These are phyloP conservation scores for Leuciscus idus DNA, from an alignment of 2,113 vertebrate genomes.

Conservation along the genomic window DNA sequence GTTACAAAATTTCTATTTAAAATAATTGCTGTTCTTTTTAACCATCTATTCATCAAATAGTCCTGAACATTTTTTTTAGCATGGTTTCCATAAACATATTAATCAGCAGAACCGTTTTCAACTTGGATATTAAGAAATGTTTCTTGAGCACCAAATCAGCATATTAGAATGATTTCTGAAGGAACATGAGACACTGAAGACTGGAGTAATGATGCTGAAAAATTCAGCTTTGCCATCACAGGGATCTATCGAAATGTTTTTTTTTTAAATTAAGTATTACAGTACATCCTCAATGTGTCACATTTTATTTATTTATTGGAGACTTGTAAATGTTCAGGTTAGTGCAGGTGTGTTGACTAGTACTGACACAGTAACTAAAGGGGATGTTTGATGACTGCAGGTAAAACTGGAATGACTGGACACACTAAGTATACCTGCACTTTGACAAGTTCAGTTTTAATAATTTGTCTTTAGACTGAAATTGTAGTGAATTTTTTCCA, in stretches of 20 bases:
- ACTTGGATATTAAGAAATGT: neutral
- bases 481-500: neutral
- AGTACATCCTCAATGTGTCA: neutral
- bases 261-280: neutral
- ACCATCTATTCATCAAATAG: neutral
- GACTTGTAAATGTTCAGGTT: neutral
- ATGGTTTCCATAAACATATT: neutral
- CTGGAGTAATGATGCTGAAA: neutral
- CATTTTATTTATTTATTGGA: neutral
- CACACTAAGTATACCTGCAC: neutral
- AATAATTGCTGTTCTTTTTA: neutral
- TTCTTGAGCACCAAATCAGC: neutral
- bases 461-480: neutral
- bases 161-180: neutral
- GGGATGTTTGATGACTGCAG: neutral
- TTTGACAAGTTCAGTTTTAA: neutral
- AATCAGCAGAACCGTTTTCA: neutral
- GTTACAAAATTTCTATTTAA: neutral
- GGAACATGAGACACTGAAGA: neutral
- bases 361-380: neutral
- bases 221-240: neutral
- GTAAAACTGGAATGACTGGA: neutral
- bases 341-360: neutral
- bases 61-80: neutral
- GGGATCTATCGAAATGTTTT: neutral